Percentiles rank a stretch among this genome's conserved stretches.
phyloP scores from a whole-genome alignment of 2,888 invertebrate genomes.

The Stegophylla sp. region DNA sequence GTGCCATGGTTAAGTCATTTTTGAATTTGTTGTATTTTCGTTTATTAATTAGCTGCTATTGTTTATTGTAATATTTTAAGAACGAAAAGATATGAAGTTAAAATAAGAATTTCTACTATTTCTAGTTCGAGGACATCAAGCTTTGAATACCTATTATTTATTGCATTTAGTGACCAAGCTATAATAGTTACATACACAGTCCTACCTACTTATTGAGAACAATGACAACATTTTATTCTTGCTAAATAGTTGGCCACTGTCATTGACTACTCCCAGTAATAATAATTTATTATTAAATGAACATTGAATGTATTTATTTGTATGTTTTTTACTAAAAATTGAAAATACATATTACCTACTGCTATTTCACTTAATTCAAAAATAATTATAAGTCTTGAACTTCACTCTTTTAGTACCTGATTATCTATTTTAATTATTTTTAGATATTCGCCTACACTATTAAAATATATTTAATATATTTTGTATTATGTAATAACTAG shows the following conservation, averaged over 20 bases:
- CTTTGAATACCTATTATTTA: slow-evolving; percentile 15
- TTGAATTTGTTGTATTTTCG: background rate
- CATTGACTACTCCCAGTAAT: slow-evolving; percentile 16
- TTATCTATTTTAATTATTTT: too few relatives aligned
- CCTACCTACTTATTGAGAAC: slow-evolving; percentile 14
- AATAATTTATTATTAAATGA: slow-evolving; percentile 19
- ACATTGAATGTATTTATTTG: background rate
- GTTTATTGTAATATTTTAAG: slow-evolving; percentile 6
- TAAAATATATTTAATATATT: too few relatives aligned
- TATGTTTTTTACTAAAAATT: slow-evolving; percentile 5
- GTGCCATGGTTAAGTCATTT: background rate
- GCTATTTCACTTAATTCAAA: too few relatives aligned
- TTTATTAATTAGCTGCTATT: background rate
- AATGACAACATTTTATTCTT: slow-evolving; percentile 28
- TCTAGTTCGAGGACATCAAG: slow-evolving; percentile 7
- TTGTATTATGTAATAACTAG: too few relatives aligned
- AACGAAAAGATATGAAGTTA: slow-evolving; percentile 11
- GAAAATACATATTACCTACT: too few relatives aligned
- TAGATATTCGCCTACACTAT: too few relatives aligned
- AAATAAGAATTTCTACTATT: background rate
- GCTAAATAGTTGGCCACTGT: slow-evolving; percentile 15
- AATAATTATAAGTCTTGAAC: too few relatives aligned
- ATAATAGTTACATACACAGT: background rate
- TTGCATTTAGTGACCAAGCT: background rate
- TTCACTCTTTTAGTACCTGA: too few relatives aligned